Conservation (phyloP, 2,888 invertebrate genomes). For the Troilus luridus region DNA sequence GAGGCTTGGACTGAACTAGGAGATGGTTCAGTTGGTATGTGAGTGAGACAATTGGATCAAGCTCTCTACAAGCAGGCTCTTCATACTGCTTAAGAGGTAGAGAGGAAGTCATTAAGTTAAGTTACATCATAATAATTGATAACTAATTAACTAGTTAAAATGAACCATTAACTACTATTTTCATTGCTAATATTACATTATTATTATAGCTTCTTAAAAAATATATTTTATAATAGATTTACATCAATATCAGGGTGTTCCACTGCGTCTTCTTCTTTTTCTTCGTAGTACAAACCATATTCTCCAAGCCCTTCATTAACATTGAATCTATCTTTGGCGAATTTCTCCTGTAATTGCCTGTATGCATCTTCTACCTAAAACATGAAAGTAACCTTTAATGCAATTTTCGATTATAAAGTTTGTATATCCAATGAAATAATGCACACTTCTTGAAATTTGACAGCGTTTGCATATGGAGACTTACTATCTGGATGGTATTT, state of each 20-base stretch:
- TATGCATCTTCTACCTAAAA: slow-evolving; percentile 81
- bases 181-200: too few relatives aligned
- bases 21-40: too few relatives aligned
- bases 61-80: too few relatives aligned
- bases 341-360: slow-evolving; percentile 78
- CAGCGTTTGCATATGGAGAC: slow-evolving; percentile 77
- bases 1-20: too few relatives aligned
- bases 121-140: too few relatives aligned
- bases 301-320: slow-evolving; percentile 69
- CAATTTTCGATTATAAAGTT: not conserved
- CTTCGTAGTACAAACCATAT: slow-evolving; percentile 68
- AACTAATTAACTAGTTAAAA: too few relatives aligned
- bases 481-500: slow-evolving; percentile 89
- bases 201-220: too few relatives aligned
- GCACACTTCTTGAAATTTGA: slow-evolving; percentile 79
- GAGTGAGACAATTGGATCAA: too few relatives aligned
- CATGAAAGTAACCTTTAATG: slow-evolving; percentile 48
- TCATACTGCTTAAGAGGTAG: too few relatives aligned
- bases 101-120: too few relatives aligned
- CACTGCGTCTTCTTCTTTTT: slow-evolving; percentile 68
- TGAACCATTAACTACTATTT: too few relatives aligned
- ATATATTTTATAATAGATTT: slow-evolving; percentile 64
- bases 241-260: slow-evolving; percentile 78
- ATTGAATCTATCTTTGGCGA: slow-evolving; percentile 75
- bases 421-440: slow-evolving; percentile 27